Conservation (phyloP, 2,113 vertebrate genomes). For the Cyphomyrus plagiostoma region DNA sequence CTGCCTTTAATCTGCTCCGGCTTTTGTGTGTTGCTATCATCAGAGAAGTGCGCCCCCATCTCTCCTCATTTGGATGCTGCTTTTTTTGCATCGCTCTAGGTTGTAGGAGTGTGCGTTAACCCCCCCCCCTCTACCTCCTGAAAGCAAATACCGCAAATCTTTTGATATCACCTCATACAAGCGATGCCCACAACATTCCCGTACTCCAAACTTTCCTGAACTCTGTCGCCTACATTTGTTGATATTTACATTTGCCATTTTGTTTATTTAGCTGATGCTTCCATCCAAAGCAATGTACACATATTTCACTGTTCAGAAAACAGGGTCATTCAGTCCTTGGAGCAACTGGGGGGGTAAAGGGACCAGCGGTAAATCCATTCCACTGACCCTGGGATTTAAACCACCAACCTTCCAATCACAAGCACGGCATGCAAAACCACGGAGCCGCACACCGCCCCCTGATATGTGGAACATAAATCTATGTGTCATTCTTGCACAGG, state of each 20-base stretch:
- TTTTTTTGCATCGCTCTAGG: neutral
- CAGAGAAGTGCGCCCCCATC: neutral
- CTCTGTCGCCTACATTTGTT: neutral
- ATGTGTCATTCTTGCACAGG: neutral
- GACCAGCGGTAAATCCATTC: neutral
- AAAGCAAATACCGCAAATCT: slow-evolving; percentile 1
- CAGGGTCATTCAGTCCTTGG: neutral
- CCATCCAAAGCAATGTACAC: neutral
- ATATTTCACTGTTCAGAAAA: neutral
- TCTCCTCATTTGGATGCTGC: neutral
- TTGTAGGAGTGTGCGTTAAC: neutral
- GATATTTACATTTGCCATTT: neutral
- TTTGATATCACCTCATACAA: neutral
- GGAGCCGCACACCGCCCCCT: neutral
- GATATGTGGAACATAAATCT: neutral
- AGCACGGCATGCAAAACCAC: neutral
- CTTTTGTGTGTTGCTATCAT: neutral
- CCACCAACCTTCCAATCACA: neutral
- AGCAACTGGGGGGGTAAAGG: neutral
- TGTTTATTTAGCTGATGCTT: neutral
- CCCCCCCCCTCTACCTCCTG: neutral
- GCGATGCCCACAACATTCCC: neutral
- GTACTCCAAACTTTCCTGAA: neutral
- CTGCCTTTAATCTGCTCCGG: neutral
- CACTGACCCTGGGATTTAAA: neutral